A percentile compares a stretch with the other conserved stretches of the same genome.
Evolutionary conservation across 2,888 invertebrate genomes (phyloP).

Genomic region (Cecidostiba fungosa): DNA sequence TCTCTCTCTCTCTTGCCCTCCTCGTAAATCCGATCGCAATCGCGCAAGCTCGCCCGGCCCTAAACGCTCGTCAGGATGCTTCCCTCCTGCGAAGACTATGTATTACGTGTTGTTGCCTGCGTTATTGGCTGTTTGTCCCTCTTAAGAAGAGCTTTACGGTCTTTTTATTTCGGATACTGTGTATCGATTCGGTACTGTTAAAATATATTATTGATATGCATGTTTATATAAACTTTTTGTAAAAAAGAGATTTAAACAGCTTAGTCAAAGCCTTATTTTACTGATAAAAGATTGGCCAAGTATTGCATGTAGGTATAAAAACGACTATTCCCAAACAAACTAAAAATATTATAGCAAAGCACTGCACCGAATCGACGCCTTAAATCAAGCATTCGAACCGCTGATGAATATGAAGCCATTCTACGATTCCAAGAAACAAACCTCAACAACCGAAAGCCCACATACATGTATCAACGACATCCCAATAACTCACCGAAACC

Average conservation of each 20-base stretch:
- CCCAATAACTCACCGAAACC: slow-evolving; percentile 8
- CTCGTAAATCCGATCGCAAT: slow-evolving; percentile 74
- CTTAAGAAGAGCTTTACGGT: not conserved
- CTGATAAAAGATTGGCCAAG: too few relatives aligned
- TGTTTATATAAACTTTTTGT: too few relatives aligned
- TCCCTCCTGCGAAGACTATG: slow-evolving; percentile 1
- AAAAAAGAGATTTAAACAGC: too few relatives aligned
- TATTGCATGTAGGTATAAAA: too few relatives aligned
- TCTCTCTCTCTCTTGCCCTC: slow-evolving; percentile 60
- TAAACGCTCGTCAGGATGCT: slow-evolving; percentile 40
- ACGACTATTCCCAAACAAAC: too few relatives aligned
- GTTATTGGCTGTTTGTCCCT: slow-evolving; percentile 35
- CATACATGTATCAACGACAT: not conserved
- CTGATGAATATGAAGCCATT: not conserved
- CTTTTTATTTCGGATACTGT: too few relatives aligned
- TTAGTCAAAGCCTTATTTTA: too few relatives aligned
- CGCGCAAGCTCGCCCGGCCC: slow-evolving; percentile 57
- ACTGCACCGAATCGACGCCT: too few relatives aligned
- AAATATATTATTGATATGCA: too few relatives aligned
- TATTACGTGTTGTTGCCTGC: not conserved
- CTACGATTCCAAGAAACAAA: slow-evolving; percentile 17
- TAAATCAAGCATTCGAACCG: too few relatives aligned
- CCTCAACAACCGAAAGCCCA: not conserved
- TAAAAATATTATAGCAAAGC: too few relatives aligned
- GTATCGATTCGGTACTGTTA: too few relatives aligned